phyloP scores from a whole-genome alignment of 2,113 vertebrate genomes.

The Smithornis capensis region DNA sequence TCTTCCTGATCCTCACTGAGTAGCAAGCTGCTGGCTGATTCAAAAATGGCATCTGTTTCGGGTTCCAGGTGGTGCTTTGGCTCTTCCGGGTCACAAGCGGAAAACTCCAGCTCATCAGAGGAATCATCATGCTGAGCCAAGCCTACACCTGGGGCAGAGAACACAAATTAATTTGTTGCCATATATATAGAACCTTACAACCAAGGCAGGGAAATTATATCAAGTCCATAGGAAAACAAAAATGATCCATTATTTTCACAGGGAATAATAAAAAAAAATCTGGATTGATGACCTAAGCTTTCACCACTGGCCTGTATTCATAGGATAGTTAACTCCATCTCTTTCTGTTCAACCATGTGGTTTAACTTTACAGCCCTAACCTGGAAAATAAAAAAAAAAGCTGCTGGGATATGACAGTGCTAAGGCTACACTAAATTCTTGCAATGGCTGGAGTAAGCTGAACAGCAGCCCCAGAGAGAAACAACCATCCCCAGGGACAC shows the following conservation, averaged over 20 bases:
- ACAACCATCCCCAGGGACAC: background rate
- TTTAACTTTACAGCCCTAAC: background rate
- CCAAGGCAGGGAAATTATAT: background rate
- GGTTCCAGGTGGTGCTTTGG: constrained; percentile 5
- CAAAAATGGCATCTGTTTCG: constrained; percentile 60
- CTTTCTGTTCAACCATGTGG: background rate
- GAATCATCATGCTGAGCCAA: constrained; percentile 64
- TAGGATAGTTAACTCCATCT: background rate
- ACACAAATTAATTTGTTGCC: background rate
- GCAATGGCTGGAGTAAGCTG: background rate
- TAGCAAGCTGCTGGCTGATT: constrained; percentile 38
- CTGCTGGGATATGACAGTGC: background rate
- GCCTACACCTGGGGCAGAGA: constrained; percentile 11
- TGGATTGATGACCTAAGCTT: background rate
- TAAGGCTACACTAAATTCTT: background rate
- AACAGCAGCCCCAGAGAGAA: background rate
- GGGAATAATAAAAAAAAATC: background rate
- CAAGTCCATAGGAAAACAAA: background rate
- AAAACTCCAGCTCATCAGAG: constrained; percentile 72
- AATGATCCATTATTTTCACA: background rate
- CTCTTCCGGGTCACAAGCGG: constrained; percentile 52
- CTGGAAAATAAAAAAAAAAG: background rate
- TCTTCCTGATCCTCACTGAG: constrained; percentile 49
- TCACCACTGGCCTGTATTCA: background rate
- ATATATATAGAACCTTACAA: background rate